These are phyloP conservation scores for Heliconius himera DNA, from an alignment of 1,140 invertebrate species.

Conservation along the genomic window DNA sequence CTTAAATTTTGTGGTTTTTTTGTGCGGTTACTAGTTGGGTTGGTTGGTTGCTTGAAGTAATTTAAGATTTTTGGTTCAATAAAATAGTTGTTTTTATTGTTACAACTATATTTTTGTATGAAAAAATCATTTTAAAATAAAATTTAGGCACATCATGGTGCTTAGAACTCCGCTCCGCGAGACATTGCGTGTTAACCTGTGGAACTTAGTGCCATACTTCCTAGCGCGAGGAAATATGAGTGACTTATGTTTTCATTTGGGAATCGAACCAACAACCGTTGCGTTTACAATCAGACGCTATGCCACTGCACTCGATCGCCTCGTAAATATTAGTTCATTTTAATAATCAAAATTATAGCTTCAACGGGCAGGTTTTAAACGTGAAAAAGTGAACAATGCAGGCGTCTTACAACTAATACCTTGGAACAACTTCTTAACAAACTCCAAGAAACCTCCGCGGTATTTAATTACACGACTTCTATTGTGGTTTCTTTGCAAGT, in stretches of 20 bases:
- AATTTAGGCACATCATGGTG: not conserved
- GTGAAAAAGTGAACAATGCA: not conserved
- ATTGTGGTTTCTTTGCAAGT: not conserved
- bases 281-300: no score
- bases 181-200: not conserved
- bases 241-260: no score
- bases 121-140: no score
- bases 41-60: not conserved
- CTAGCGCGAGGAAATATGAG: no score
- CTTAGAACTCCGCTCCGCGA: not conserved
- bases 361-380: no score
- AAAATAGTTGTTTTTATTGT: no score
- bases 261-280: no score
- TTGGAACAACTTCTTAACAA: not conserved
- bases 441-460: not conserved
- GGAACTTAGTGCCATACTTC: not conserved
- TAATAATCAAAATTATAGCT: no score
- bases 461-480: slow-evolving; percentile 63
- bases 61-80: no score
- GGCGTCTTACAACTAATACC: not conserved
- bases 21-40: not conserved
- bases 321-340: no score
- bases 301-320: no score
- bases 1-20: not conserved
- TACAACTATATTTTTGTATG: no score